phyloP scores from a whole-genome alignment of 2,888 invertebrate genomes.

The Sinopyrophorus schimmeli region DNA sequence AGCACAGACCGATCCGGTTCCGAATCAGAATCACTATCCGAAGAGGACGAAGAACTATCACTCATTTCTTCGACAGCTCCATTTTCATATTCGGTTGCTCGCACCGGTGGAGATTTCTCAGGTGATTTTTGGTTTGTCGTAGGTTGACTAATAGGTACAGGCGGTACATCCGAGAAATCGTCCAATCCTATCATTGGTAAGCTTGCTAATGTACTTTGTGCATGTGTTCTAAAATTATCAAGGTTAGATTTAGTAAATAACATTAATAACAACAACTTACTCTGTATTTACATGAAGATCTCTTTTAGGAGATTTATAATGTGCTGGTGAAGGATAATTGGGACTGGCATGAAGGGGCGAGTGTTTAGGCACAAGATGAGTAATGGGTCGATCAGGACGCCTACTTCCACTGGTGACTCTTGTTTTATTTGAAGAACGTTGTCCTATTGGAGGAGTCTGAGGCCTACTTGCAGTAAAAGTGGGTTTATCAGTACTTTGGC shows the following conservation, averaged over 20 bases:
- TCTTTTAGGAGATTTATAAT: conserved; percentile 50
- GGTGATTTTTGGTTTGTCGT: conserved; percentile 25
- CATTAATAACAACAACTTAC: conserved; percentile 35
- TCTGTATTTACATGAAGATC: conserved; percentile 52
- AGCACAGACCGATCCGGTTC: conserved; percentile 40
- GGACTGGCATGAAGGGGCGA: conserved; percentile 65
- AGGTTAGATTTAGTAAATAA: neutral
- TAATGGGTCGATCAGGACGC: conserved; percentile 50
- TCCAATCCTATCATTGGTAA: conserved; percentile 74
- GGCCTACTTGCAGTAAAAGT: conserved; percentile 31
- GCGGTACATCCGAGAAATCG: conserved; percentile 55
- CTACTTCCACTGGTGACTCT: conserved; percentile 51
- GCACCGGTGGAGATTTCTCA: conserved; percentile 39
- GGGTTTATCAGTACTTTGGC: conserved; percentile 20
- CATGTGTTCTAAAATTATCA: conserved; percentile 61
- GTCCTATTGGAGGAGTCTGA: conserved; percentile 50
- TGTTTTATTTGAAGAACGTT: conserved; percentile 53
- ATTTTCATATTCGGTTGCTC: conserved; percentile 38
- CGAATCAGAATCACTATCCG: conserved; percentile 53
- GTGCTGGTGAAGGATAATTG: conserved; percentile 50
- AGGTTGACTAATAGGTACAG: conserved; percentile 20
- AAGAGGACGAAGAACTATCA: conserved; percentile 50
- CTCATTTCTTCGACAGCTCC: conserved; percentile 51
- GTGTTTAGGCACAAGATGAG: conserved; percentile 60
- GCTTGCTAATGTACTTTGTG: conserved; percentile 71